Evolutionary conservation across 2,797 vertebrate species (phyloP), one percentile per base, ranked within the genome.

Genomic region (Xenentodon cancila): DNA sequence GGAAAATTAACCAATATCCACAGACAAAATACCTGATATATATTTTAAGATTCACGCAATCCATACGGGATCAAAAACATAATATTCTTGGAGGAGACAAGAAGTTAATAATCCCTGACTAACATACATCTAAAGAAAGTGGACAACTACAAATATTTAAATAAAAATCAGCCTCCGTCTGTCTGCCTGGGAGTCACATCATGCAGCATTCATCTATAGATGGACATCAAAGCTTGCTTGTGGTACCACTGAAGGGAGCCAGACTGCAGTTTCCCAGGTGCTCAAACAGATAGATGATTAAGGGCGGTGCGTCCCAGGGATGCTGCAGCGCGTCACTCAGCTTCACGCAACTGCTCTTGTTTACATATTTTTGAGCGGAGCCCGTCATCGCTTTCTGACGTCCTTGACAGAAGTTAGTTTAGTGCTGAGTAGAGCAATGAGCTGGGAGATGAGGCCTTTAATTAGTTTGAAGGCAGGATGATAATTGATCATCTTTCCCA

Each of bases 401-500:
- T 87, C 92, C 92, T 94, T 93, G 88, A 90, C 74, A 81, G 75
- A 88, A 87, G 87, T 88, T 85, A 30, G 49, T 60, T 69, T 74
- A 73, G 74, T 70, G 85, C 73, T 57, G 84, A 84, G 86, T 43
- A 47, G 73, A 84, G 71, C 72, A 49, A 77, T 82, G 85, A 84
- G 80, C 74, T 57, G 75, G 44, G 77, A 82, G 87, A 89, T 84
- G 85, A 85, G 83, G 84, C 84, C 81, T 86, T 90, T 93, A 93
- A 93, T 94, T 91, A 92, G 85, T 79, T 88, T 54, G 44, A 66
- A 83, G 81, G 82, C 84, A 46, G 77, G 72, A 86, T 72, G 87
- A 89, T 90, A 92, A 90, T 90, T 91, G 91, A 92, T 93, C 88
- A 89, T 89, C 84, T 82, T 68, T 79, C 74, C 84, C 78, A 49